Base-by-base conservation (phyloP, 2,113 vertebrate genomes). In the Elephantulus edwardii region DNA sequence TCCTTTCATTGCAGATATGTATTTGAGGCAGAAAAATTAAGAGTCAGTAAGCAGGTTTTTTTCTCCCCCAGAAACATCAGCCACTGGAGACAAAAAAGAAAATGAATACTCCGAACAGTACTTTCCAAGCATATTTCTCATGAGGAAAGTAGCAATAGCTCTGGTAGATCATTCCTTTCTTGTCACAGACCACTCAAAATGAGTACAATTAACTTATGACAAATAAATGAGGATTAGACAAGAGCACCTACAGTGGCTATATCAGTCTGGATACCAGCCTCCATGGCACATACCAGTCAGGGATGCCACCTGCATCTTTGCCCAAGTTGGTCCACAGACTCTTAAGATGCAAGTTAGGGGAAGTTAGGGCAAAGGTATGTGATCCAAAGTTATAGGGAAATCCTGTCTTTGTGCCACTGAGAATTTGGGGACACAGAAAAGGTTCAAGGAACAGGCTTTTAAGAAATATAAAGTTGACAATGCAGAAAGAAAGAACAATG, bases 21-120 rank as follows among this genome's bases (percentile, higher is more conserved):
- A 91, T 44, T 87, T 38, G 85, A 64, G 30, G 46, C 22, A 89
- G 50, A 87, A 72, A 91, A 84, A 54, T 66, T 60, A 90, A 58
- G n/a, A 40, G 20, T 50, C 42, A 87, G 22, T 22, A 76, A 38
- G 9, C 13, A 70, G 14, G 26, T 71, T 60, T n/a, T 54, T 58
- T 71, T 66, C 38, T 50, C 48, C 52, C 52, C 60, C 46, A 86
- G 52, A 86, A 52, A 48, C 58, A 0, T 20, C 16, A 24, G 44
- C 35, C n/a, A 62, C 1, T 3, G 38, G 40, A 85, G 68, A 68
- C 0, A 2, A n/a, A 40, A 14, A 3, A 1, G 13, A 74, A 71
- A 90, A 71, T 13, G 26, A 44, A 66, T 30, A 66, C 7, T 6
- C 19, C 1, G 40, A 79, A 74, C 20, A 81, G 54, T 38, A 6